phyloP scores from a whole-genome alignment of 2,797 vertebrate species.

The Lepidocolaptes lacrymiger region DNA sequence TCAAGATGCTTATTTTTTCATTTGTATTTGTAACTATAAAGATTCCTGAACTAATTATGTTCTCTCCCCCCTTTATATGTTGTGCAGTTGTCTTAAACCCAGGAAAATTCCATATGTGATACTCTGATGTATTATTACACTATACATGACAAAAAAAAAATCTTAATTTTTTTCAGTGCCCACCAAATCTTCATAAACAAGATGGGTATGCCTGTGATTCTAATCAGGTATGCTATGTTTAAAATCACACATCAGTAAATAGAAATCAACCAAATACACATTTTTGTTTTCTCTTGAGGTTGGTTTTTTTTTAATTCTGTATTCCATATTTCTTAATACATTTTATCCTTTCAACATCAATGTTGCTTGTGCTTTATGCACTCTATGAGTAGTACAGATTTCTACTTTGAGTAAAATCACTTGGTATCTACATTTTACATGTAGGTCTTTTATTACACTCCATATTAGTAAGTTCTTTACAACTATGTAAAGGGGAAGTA shows the following conservation, averaged over 20 bases:
- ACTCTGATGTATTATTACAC: neutral
- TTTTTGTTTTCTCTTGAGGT: neutral
- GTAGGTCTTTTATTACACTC: neutral
- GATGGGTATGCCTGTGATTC: constrained; percentile 93
- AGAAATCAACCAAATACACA: neutral
- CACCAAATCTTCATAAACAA: constrained; percentile 97
- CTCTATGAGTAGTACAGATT: neutral
- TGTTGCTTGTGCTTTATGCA: neutral
- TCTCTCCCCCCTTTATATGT: neutral
- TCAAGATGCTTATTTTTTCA: neutral
- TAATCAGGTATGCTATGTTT: constrained; percentile 84
- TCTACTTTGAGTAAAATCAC: neutral
- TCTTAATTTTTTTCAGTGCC: constrained; percentile 83
- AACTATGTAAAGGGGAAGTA: neutral
- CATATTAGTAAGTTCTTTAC: neutral
- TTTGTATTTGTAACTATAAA: neutral
- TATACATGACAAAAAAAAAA: neutral
- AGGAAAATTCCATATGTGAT: neutral
- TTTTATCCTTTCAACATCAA: neutral
- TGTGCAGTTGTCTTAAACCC: neutral
- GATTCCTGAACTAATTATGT: neutral
- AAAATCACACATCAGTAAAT: neutral
- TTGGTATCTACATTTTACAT: neutral
- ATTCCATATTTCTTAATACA: neutral
- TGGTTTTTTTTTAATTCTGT: neutral